Percentiles rank a stretch among this genome's conserved stretches.
These are phyloP conservation scores for Noctuana brunneofusca DNA, from an alignment of 2,888 invertebrate genomes.

Conservation along the genomic window DNA sequence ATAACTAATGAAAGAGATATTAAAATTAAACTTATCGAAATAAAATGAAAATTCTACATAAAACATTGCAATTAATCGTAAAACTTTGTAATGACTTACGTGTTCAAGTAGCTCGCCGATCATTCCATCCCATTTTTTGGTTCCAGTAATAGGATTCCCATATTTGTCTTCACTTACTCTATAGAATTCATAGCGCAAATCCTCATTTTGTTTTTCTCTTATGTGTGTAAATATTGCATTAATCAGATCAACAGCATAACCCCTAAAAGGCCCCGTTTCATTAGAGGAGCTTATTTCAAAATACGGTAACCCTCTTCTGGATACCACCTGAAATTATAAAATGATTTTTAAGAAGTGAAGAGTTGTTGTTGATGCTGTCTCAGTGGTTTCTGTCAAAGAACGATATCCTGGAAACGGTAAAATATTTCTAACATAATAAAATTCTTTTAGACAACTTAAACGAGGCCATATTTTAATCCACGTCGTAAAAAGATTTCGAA, in stretches of 20 bases:
- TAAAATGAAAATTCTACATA: neutral
- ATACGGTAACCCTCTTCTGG: conserved; percentile 58
- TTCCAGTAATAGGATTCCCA: conserved; percentile 85
- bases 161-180: conserved; percentile 85
- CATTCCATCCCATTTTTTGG: conserved; percentile 90
- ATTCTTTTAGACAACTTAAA: too few species aligned
- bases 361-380: too few species aligned
- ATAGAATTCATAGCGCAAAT: conserved; percentile 85
- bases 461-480: too few species aligned
- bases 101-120: conserved; percentile 88
- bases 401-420: too few species aligned
- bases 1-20: too few species aligned
- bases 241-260: conserved; percentile 94
- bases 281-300: conserved; percentile 50
- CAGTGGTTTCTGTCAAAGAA: too few species aligned
- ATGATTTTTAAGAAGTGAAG: too few species aligned
- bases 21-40: too few species aligned
- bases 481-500: neutral
- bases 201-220: conserved; percentile 46
- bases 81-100: conserved; percentile 70
- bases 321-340: conserved; percentile 79
- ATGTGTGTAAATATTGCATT: conserved; percentile 84
- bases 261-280: conserved; percentile 83
- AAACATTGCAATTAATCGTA: too few species aligned
- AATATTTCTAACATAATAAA: too few species aligned